Evolutionary conservation across 1,140 invertebrate genomes (phyloP).

Genomic region (Leptinotarsa lineolata): DNA sequence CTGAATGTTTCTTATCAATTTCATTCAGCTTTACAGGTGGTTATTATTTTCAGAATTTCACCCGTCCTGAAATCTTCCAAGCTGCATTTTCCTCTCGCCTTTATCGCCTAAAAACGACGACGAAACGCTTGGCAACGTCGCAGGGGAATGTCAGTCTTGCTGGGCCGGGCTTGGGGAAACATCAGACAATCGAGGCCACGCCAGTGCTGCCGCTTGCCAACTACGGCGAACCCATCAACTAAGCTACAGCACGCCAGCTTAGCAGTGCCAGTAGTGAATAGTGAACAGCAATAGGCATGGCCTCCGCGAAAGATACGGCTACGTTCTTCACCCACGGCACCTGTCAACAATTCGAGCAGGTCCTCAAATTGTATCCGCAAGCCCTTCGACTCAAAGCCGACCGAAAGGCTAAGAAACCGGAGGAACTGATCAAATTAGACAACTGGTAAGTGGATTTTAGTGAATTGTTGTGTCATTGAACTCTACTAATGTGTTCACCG

Average conservation of each 20-base stretch:
- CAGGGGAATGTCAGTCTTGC: constrained; percentile 49
- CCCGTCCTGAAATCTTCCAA: constrained; percentile 15
- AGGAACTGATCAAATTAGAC: constrained; percentile 90
- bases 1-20: constrained; percentile 22
- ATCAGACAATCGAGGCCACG: constrained; percentile 48
- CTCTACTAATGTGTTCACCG: constrained; percentile 52
- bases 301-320: constrained; percentile 83
- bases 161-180: constrained; percentile 50
- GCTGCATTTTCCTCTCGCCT: constrained; percentile 25
- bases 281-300: constrained; percentile 67
- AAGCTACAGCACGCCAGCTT: constrained; percentile 41
- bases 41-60: constrained; percentile 30
- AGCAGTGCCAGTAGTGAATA: constrained; percentile 48
- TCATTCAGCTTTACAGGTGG: constrained; percentile 27
- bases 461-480: constrained; percentile 58
- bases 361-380: constrained; percentile 85
- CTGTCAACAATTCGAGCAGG: constrained; percentile 83
- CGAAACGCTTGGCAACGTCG: constrained; percentile 40
- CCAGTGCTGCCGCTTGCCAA: constrained; percentile 29
- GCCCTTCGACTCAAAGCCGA: constrained; percentile 85
- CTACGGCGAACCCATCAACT: constrained; percentile 25
- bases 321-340: constrained; percentile 89
- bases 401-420: constrained; percentile 85
- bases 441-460: constrained; percentile 77
- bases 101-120: constrained; percentile 18